These are phyloP conservation scores for Peromyscus polionotus DNA, from an alignment of 2,113 vertebrate species.

Conservation along the genomic window DNA sequence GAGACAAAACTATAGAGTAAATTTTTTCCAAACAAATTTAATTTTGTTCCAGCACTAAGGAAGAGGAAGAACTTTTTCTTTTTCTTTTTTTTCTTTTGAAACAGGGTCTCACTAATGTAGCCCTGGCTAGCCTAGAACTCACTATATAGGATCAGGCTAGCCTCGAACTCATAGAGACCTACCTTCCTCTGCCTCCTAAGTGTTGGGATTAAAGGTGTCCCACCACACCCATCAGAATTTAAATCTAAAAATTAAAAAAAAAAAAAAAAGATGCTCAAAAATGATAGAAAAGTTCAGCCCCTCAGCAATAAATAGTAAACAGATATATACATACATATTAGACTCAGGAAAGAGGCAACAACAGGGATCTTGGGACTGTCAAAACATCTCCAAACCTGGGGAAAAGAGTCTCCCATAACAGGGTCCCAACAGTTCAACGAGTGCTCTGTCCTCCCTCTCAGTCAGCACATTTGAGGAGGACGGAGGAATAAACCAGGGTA, in stretches of 20 bases:
- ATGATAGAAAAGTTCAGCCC: slow-evolving; percentile 60
- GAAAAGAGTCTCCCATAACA: not conserved
- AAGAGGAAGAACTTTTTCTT: slow-evolving; percentile 18
- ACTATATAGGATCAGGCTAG: not conserved
- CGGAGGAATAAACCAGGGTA: not conserved
- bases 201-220: not conserved
- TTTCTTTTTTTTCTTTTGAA: not conserved
- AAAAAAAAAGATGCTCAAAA: not conserved
- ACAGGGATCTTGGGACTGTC: not conserved
- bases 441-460: slow-evolving; percentile 38
- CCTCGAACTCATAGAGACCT: not conserved
- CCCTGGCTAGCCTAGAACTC: not conserved
- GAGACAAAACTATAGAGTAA: slow-evolving; percentile 34
- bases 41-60: slow-evolving; percentile 66
- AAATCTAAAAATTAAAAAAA: slow-evolving; percentile 75
- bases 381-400: not conserved
- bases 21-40: slow-evolving; percentile 76
- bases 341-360: slow-evolving; percentile 69
- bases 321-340: slow-evolving; percentile 77
- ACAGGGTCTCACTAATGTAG: not conserved
- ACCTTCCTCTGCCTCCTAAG: not conserved
- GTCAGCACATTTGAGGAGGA: slow-evolving; percentile 10
- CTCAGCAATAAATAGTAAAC: slow-evolving; percentile 82
- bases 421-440: slow-evolving; percentile 29
- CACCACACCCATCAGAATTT: not conserved